These are phyloP conservation scores for Diplodus puntazzo DNA, from an alignment of 2,797 vertebrate genomes.

Conservation along the genomic window DNA sequence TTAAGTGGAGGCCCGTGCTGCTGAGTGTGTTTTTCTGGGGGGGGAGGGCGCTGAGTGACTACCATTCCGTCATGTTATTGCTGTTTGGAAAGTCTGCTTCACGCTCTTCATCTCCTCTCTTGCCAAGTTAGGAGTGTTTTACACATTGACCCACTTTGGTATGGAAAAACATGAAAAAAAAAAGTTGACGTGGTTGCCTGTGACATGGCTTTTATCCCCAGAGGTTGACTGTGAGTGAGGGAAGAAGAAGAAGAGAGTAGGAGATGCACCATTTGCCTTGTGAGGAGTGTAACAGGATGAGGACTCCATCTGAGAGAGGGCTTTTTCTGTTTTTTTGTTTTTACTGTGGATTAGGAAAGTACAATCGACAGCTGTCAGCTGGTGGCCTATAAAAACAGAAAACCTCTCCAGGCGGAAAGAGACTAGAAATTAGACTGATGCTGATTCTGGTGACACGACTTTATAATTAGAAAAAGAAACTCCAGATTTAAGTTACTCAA, in stretches of 20 bases:
- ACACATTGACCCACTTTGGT: conserved; percentile 86
- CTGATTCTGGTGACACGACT: not conserved
- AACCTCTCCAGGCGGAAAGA: not conserved
- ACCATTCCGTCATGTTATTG: conserved; percentile 77
- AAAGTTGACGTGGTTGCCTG: conserved; percentile 68
- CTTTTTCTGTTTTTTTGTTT: not conserved
- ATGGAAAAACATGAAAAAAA: conserved; percentile 75
- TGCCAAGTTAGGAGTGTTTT: conserved; percentile 85
- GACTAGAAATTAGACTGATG: not conserved
- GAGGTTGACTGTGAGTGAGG: conserved; percentile 38
- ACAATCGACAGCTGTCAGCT: conserved; percentile 16
- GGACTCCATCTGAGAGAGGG: conserved; percentile 18
- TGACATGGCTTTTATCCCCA: conserved; percentile 72
- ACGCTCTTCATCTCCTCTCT: conserved; percentile 74
- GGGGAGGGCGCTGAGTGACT: conserved; percentile 53
- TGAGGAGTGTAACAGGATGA: conserved; percentile 58
- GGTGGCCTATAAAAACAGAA: conserved; percentile 16
- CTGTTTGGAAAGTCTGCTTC: conserved; percentile 80
- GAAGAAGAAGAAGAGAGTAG: conserved; percentile 18
- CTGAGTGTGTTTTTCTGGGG: conserved; percentile 59
- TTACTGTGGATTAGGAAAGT: conserved; percentile 33
- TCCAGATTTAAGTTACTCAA: not conserved
- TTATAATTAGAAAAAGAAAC: not conserved
- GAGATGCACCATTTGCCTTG: conserved; percentile 53
- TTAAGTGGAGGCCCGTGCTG: conserved; percentile 57